These are phyloP conservation scores for Anoplopoma fimbria DNA, from an alignment of 2,113 vertebrate species.

Conservation along the genomic window DNA sequence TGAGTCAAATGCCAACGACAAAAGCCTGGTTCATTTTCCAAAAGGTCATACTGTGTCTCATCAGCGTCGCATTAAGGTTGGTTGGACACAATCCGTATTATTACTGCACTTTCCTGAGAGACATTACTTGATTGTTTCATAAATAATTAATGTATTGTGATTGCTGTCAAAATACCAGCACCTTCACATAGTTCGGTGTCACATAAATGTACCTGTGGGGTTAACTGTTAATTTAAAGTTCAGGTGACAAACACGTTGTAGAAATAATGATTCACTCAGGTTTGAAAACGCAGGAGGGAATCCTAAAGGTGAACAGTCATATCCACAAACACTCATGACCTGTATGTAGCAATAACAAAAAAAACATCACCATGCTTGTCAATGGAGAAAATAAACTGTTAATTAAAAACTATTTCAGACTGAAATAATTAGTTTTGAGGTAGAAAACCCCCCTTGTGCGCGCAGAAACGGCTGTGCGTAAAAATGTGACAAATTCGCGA, in stretches of 20 bases:
- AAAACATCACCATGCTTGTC: background rate
- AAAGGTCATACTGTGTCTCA: conserved; percentile 70
- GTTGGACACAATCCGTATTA: conserved; percentile 49
- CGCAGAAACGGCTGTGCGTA: conserved; percentile 62
- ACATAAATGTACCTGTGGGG: conserved; percentile 29
- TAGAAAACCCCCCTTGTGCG: background rate
- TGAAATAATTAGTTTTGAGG: background rate
- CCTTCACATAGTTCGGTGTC: conserved; percentile 27
- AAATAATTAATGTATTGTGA: conserved; percentile 69
- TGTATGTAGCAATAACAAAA: background rate
- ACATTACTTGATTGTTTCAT: conserved; percentile 68
- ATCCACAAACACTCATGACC: conserved; percentile 23
- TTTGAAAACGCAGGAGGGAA: conserved; percentile 27
- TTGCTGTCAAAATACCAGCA: conserved; percentile 56
- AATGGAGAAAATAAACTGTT: background rate
- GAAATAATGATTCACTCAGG: conserved; percentile 36
- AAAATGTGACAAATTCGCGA: conserved; percentile 30
- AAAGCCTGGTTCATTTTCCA: conserved; percentile 46
- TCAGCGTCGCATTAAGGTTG: conserved; percentile 63
- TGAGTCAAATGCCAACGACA: conserved; percentile 59
- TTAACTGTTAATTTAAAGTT: conserved; percentile 61
- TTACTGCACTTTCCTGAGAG: conserved; percentile 47
- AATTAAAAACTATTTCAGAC: background rate
- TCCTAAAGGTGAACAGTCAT: conserved; percentile 33
- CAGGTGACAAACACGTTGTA: conserved; percentile 30